phyloP scores from a whole-genome alignment of 2,888 invertebrate species.

The Elmis aenea region DNA sequence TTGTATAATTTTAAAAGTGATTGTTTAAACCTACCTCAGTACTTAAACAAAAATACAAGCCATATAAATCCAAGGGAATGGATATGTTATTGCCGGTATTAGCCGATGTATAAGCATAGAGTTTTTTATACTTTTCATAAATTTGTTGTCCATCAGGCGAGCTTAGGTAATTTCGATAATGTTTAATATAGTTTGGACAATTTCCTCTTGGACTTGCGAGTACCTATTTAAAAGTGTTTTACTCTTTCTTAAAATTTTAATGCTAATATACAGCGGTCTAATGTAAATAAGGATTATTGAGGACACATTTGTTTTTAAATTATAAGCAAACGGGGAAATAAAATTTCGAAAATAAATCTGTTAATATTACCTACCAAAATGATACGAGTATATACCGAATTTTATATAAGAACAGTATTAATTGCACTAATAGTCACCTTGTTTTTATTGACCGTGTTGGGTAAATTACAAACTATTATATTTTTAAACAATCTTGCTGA shows the following conservation, averaged over 20 bases:
- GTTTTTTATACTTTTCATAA: conserved; percentile 17
- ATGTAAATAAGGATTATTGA: not conserved
- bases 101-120: conserved; percentile 20
- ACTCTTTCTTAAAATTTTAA: too few relatives aligned
- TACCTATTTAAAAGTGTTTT: conserved; percentile 20
- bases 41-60: conserved; percentile 7
- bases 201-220: conserved; percentile 28
- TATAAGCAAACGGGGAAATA: too few relatives aligned
- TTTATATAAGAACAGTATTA: too few relatives aligned
- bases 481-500: too few relatives aligned
- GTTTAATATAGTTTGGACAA: conserved; percentile 26
- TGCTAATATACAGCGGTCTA: not conserved
- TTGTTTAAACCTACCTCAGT: conserved; percentile 11
- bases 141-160: conserved; percentile 1
- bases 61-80: conserved; percentile 1
- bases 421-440: too few relatives aligned
- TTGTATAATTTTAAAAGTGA: too few relatives aligned
- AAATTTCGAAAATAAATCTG: too few relatives aligned
- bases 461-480: too few relatives aligned
- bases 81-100: conserved; percentile 7
- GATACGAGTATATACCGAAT: too few relatives aligned
- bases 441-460: too few relatives aligned
- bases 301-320: too few relatives aligned
- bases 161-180: conserved; percentile 22
- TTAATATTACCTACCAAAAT: too few relatives aligned